These are phyloP conservation scores for Oncorhynchus nerka DNA, from an alignment of 2,113 vertebrate species.

Conservation along the genomic window DNA sequence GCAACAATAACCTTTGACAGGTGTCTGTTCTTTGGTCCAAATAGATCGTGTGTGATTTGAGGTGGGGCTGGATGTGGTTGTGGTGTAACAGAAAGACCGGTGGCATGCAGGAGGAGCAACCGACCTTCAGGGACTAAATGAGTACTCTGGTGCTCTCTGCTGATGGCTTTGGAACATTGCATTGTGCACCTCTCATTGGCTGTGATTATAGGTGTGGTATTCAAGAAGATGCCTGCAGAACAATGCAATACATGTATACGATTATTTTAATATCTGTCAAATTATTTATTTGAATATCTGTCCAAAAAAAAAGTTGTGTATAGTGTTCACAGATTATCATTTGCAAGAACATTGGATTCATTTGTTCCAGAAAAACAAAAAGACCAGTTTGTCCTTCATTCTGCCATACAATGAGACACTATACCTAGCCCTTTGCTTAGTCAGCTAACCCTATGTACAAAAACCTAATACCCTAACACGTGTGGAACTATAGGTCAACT, in stretches of 20 bases:
- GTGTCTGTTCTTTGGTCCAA: conserved; percentile 39
- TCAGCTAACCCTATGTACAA: no score
- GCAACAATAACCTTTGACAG: conserved; percentile 53
- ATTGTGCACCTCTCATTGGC: neutral
- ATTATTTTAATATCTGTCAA: neutral
- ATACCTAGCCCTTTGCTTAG: no score
- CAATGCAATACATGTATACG: neutral
- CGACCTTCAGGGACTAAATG: conserved; percentile 13
- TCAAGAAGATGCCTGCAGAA: neutral
- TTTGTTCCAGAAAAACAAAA: neutral
- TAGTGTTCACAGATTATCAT: no score
- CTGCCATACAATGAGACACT: neutral
- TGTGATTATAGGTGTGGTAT: neutral
- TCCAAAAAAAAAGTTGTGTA: no score
- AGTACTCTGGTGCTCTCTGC: conserved; percentile 68
- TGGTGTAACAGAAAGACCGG: conserved; percentile 27
- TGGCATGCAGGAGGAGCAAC: neutral
- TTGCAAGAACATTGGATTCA: no score
- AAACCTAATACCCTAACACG: neutral
- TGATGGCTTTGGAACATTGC: conserved; percentile 35
- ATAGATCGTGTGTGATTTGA: conserved; percentile 20
- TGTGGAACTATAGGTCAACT: neutral
- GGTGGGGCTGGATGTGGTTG: neutral
- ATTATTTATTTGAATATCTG: neutral
- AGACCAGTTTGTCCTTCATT: neutral